phyloP scores from a whole-genome alignment of 2,797 vertebrate genomes.

The Fistularia commersonii region DNA sequence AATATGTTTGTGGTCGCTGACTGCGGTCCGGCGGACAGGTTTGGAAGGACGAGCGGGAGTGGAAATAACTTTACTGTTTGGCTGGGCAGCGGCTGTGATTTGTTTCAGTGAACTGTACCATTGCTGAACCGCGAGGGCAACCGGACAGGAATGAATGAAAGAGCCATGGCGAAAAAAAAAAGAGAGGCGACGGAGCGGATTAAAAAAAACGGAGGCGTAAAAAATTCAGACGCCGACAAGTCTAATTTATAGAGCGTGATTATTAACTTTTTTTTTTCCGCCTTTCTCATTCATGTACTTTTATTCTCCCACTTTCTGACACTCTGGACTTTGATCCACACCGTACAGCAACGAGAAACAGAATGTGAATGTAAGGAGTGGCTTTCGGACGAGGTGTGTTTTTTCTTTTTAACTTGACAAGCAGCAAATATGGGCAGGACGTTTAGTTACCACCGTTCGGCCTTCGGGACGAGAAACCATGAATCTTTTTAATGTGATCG shows the following conservation, averaged over 20 bases:
- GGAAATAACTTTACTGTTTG: constrained; percentile 64
- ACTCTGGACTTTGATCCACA: no score
- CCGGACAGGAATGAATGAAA: constrained; percentile 13
- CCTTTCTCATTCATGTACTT: no score
- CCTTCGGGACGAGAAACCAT: not conserved
- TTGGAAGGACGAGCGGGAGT: constrained; percentile 55
- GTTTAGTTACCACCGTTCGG: constrained; percentile 10
- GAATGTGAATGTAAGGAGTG: constrained; percentile 63
- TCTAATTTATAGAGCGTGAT: constrained; percentile 22
- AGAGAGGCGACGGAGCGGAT: constrained; percentile 28
- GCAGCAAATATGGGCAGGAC: constrained; percentile 25
- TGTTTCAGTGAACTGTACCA: constrained; percentile 49
- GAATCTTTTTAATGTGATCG: constrained; percentile 12
- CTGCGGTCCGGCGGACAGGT: constrained; percentile 50
- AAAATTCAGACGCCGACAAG: not conserved
- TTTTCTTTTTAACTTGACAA: constrained; percentile 37
- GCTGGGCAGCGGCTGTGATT: constrained; percentile 52
- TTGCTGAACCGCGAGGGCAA: constrained; percentile 17
- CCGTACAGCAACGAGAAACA: not conserved
- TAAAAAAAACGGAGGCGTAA: not conserved
- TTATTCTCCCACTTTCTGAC: no score
- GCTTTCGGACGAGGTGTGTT: constrained; percentile 32
- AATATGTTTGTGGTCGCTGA: constrained; percentile 60
- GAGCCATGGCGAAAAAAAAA: constrained; percentile 34
- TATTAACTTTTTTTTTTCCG: constrained; percentile 13